These are phyloP conservation scores for Octodon degus DNA, from an alignment of 2,113 vertebrate species.

Conservation along the genomic window DNA sequence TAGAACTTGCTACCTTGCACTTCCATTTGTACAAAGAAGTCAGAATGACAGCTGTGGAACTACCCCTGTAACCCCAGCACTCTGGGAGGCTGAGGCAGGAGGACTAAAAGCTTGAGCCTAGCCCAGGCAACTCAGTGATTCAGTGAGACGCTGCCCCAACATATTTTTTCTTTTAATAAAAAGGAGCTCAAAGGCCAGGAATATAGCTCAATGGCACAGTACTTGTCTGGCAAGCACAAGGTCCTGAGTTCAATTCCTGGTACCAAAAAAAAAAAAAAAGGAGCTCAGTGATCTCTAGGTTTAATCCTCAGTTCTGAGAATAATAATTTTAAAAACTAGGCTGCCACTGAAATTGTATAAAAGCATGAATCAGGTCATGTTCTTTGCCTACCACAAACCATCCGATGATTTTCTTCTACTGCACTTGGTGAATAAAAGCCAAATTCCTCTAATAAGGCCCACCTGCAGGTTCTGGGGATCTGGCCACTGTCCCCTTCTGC, in stretches of 20 bases:
- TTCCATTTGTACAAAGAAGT: background rate
- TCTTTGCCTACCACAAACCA: background rate
- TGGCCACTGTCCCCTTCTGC: background rate
- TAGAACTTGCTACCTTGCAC: background rate
- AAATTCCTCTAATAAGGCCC: background rate
- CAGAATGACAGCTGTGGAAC: background rate
- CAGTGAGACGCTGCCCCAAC: background rate
- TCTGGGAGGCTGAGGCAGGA: background rate
- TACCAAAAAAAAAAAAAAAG: too few species aligned
- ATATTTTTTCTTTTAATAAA: background rate
- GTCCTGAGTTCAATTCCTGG: too few species aligned
- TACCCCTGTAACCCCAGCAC: background rate
- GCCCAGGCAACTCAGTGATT: background rate
- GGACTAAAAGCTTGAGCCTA: background rate
- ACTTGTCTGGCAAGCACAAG: too few species aligned
- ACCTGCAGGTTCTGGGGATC: fast-evolving
- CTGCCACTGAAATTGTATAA: background rate
- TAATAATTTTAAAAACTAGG: background rate
- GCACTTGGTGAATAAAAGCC: background rate
- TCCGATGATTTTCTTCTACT: background rate
- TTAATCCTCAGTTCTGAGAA: background rate
- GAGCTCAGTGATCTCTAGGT: background rate
- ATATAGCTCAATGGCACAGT: too few species aligned
- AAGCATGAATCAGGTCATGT: background rate
- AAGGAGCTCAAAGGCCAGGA: too few species aligned